phyloP scores from a whole-genome alignment of 2,113 vertebrate genomes.

The Cyphomyrus plagiostoma region DNA sequence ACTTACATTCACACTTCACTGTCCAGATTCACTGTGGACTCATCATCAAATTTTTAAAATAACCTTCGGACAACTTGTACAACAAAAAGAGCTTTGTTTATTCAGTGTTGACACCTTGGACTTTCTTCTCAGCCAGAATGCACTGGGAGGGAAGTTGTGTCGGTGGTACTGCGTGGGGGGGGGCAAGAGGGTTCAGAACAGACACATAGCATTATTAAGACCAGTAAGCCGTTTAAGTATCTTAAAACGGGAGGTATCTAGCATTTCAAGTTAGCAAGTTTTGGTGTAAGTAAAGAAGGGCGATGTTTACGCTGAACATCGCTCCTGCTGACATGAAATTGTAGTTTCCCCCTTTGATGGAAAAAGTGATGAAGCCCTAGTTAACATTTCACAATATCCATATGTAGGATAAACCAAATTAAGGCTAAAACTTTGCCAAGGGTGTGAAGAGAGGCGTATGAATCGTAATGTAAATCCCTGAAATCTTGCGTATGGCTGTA shows the following conservation, averaged over 20 bases:
- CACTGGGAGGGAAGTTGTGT: slow-evolving; percentile 43
- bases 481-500: slow-evolving; percentile 63
- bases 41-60: background rate
- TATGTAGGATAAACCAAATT: slow-evolving; percentile 50
- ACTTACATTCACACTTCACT: background rate
- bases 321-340: slow-evolving; percentile 35
- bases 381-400: slow-evolving; percentile 50
- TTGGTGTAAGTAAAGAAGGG: slow-evolving; percentile 2
- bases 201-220: slow-evolving; percentile 21
- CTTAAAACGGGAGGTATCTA: slow-evolving; percentile 44
- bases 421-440: slow-evolving; percentile 64
- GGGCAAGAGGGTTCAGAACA: background rate
- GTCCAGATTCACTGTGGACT: background rate
- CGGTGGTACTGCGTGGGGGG: slow-evolving; percentile 20
- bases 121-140: slow-evolving; percentile 44
- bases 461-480: slow-evolving; percentile 64
- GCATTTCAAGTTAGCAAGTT: slow-evolving; percentile 47
- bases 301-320: slow-evolving; percentile 6
- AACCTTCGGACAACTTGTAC: slow-evolving; percentile 41
- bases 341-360: slow-evolving; percentile 22
- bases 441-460: slow-evolving; percentile 54
- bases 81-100: slow-evolving; percentile 65
- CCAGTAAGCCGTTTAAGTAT: slow-evolving; percentile 23
- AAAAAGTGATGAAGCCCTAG: slow-evolving; percentile 46
- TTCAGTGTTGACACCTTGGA: slow-evolving; percentile 54